phyloP scores from a whole-genome alignment of 1,140 invertebrate genomes.

The Macrosteles quadrilineatus region DNA sequence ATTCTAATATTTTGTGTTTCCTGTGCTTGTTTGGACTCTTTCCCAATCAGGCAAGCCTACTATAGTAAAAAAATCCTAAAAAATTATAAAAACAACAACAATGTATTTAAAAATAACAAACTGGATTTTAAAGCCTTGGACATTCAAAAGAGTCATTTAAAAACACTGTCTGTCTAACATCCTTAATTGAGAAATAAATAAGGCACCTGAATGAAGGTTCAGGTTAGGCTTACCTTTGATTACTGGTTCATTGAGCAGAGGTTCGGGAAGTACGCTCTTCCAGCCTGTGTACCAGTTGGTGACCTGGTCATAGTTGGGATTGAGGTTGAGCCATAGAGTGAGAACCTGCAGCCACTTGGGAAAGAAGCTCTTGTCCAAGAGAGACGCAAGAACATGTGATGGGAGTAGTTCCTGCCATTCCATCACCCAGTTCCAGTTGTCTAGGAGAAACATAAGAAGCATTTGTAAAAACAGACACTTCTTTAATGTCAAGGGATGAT shows the following conservation, averaged over 20 bases:
- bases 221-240: slow-evolving; percentile 75
- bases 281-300: slow-evolving; percentile 84
- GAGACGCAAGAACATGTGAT: slow-evolving; percentile 63
- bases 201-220: too few species aligned
- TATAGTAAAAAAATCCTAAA: too few species aligned
- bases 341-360: slow-evolving; percentile 83
- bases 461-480: too few species aligned
- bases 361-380: slow-evolving; percentile 85
- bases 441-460: slow-evolving; percentile 39
- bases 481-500: too few species aligned
- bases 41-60: too few species aligned
- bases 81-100: background rate
- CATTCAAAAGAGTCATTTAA: too few species aligned
- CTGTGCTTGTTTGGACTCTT: too few species aligned
- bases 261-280: slow-evolving; percentile 75
- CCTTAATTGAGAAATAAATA: too few species aligned
- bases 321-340: slow-evolving; percentile 78
- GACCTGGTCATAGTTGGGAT: slow-evolving; percentile 81
- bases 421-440: slow-evolving; percentile 83
- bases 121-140: too few species aligned
- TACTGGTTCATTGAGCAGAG: slow-evolving; percentile 64
- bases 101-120: background rate
- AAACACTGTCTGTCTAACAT: too few species aligned
- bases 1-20: too few species aligned
- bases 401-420: slow-evolving; percentile 83